Base-by-base conservation (phyloP, 2,888 invertebrate genomes). In the Griposia aprilina region DNA sequence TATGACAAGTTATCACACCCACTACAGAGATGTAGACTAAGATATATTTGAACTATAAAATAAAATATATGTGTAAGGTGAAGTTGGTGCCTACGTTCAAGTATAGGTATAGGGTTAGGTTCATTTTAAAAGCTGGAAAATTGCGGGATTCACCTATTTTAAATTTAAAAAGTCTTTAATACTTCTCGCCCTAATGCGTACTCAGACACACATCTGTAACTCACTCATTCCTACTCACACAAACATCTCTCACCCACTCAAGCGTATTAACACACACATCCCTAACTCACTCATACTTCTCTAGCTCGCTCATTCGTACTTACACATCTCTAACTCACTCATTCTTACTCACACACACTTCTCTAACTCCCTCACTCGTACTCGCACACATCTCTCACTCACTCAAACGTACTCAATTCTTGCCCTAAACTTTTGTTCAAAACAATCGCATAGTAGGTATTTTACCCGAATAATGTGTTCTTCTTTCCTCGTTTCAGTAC, bases 1-100 rank as follows among this genome's bases (percentile, higher is more conserved):
- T 81, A 76, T 76, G 63, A 72, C 60, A 71, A 84, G 71, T 71
- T 85, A 74, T 86, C 70, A 65, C 82, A 50, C 59, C 67, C 7
- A 36, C 36, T 60, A 55, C 1, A 50, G 8, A 15, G 23, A 55
- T 55, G 36, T n/a, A 52, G 68, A n/a, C 52, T 23, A 36, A 36
- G 23, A 55, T 36, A 55, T 26, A 26, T 50, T 48, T 20, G 26
- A 7, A 45, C 45, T 45, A 6, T 0, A 10, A 45, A n/a, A 41
- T 65, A 41, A 65, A 66, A n/a, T 65, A 63, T 23, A 36, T 63
- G 4, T 36, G 7, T 23, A 13, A 55, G 13, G 30, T 36, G 30
- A 36, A 36, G 30, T 36, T 36, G 30, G 20, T 60, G 5, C 11
- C 30, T 62, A 36, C 23, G 23, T 23, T 13, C 20, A 23, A 62